Evolutionary conservation across 2,888 invertebrate species (phyloP), one percentile per base, ranked within the genome.

Genomic region (Scaptomyza cyrtandrae): DNA sequence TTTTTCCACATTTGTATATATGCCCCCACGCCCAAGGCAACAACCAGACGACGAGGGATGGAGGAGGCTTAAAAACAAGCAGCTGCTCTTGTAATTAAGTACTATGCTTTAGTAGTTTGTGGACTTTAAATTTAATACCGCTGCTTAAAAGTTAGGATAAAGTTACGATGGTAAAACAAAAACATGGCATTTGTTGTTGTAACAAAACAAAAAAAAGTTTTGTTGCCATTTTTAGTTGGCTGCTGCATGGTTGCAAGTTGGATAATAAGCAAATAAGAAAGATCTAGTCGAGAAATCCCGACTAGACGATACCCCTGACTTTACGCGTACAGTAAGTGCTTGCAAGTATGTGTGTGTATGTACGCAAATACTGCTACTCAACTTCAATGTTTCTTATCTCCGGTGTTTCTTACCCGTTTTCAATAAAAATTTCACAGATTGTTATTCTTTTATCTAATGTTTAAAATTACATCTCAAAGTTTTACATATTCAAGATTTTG

Each of bases 61-160:
- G 3, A 11, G 35, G 44, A n/a, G 41, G 50, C 2, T 45, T 1
- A 31, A 16, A 27, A n/a, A 43, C 29, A 29, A 29, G 76, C 76
- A 75, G 76, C 71, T 75, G 71, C 57, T 11, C 16, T 31, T 11
- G 43, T n/a, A 56, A 14, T 37, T 14, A 11, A 49, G 16, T 53
- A 29, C 53, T 16, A 24, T 7, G 13, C n/a, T 53, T 39, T 29
- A 39, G 19, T 44, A 29, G n/a, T 33, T 24, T 44, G 52, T 52
- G 19, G 24, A 52, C n/a, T 50, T 24, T 3, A 6, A 35, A 35
- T 35, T 35, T 50, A 2, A 50, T 50, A 19, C n/a, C 10, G 16
- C 31, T 49, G n/a, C 31, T 54, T n/a, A 2, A 11, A 29, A 16
- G 11, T 16, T 11, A 7, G 39, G 14, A 39, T 14, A 39, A 39